Conservation (phyloP, 2,797 vertebrate species). For the Sebastes trivittatus region DNA sequence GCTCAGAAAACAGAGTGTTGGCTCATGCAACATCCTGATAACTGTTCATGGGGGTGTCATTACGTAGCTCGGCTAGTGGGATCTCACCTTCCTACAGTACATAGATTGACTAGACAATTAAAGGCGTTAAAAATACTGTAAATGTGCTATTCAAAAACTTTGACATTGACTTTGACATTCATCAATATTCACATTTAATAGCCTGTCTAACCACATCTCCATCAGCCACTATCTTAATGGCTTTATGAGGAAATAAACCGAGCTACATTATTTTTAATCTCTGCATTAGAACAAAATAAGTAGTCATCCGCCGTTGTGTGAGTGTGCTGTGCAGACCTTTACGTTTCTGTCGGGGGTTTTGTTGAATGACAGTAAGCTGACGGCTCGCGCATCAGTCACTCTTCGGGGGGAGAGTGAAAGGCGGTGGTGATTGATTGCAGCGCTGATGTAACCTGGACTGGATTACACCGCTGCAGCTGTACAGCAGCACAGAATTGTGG, state of each 20-base stretch:
- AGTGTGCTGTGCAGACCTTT: conserved; percentile 9
- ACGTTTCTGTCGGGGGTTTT: not conserved
- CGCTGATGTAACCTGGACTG: conserved; percentile 64
- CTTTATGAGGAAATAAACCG: not conserved
- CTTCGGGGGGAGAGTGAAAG: conserved; percentile 35
- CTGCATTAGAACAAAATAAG: not conserved
- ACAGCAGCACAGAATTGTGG: conserved; percentile 51
- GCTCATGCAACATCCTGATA: conserved; percentile 16
- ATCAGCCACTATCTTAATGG: not conserved
- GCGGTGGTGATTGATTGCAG: conserved; percentile 73
- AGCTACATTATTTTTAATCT: not conserved
- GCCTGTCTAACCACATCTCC: not conserved
- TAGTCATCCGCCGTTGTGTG: conserved; percentile 1
- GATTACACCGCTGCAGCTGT: conserved; percentile 51
- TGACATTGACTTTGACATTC: conserved; percentile 2
- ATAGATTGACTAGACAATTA: not conserved
- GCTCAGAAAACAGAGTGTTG: conserved; percentile 4
- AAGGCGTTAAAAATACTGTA: not conserved
- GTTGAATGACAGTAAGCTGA: conserved; percentile 48
- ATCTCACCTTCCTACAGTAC: not conserved
- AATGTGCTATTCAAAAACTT: conserved; percentile 18
- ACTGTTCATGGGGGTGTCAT: conserved; percentile 18
- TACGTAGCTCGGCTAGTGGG: not conserved
- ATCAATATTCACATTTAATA: not conserved
- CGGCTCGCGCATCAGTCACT: conserved; percentile 30